phyloP scores from a whole-genome alignment of 2,797 vertebrate species.

The Natrix natrix region DNA sequence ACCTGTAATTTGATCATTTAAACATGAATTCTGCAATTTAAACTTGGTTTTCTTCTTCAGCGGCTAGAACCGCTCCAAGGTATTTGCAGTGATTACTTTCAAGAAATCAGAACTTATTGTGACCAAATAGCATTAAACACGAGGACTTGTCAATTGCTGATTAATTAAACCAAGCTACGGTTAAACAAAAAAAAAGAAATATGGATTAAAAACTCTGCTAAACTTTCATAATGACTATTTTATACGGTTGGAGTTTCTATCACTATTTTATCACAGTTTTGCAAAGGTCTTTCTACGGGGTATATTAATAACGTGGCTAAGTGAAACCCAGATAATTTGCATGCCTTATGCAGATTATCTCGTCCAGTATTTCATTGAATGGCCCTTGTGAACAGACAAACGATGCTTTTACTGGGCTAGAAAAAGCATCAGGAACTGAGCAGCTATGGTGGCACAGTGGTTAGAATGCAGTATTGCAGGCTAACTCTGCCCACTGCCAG shows the following conservation, averaged over 20 bases:
- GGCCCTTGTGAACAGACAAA: background rate
- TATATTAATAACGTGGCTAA: background rate
- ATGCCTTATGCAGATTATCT: background rate
- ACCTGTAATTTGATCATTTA: background rate
- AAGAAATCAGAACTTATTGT: background rate
- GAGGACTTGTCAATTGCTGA: background rate
- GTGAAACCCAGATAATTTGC: background rate
- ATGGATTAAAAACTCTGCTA: background rate
- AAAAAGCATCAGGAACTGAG: background rate
- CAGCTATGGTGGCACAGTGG: background rate
- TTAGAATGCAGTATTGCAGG: background rate
- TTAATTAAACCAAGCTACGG: background rate
- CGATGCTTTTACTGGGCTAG: background rate
- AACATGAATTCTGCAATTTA: slow-evolving; percentile 4
- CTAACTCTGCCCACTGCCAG: background rate
- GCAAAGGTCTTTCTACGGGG: background rate
- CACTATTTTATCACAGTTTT: background rate
- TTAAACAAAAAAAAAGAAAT: background rate
- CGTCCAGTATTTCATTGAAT: background rate
- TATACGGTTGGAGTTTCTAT: background rate
- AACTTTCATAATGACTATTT: background rate
- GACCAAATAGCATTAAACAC: background rate
- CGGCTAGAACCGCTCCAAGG: slow-evolving; percentile 9
- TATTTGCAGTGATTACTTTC: background rate
- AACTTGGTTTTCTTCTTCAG: background rate